Evolutionary conservation across 2,797 vertebrate genomes (phyloP), one percentile per base, ranked within the genome.

Genomic region (Macroramphosus scolopax): DNA sequence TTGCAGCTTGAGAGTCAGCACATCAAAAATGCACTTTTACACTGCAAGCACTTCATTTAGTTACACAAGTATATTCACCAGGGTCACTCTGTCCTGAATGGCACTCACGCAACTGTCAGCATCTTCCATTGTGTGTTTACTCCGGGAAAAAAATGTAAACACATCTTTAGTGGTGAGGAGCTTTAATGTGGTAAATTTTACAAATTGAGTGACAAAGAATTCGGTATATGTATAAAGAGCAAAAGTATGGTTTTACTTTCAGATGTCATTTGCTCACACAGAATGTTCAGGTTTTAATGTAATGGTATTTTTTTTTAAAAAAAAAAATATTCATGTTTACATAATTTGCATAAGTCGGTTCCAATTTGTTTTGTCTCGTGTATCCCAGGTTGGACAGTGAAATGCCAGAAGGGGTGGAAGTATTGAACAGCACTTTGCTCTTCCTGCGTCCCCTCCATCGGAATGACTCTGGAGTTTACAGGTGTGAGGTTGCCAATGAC

Each of bases 401-500:
- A 6, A 95, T 96, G 94, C 94, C 94, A 45, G 90, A 92, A 34
- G 95, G 94, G 10, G 86, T 94, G 75, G 78, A 93, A 57, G 72
- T 92, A 74, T 77, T 92, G 62, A 97, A 98, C 81, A 93, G 91
- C 82, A 94, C 95, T 48, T 85, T 99, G 80, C 90, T 92, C 71
- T 98, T 99, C 88, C 91, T 84, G 68, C 87, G 90, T 51, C 93
- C 97, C 7, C 77, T 99, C 79, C 92, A 92, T 63, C 91, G 91
- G 46, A 98, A 98, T 72, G 94, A 97, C 84, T 94, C 92, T 26
- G 97, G 97, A 17, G 93, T 94, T 78, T 99, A 99, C 2, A 73
- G 94, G 73, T 99, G 97, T 72, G 94, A 93, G 81, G 96, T 94
- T 71, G 91, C 91, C 61, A 99, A 99, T 76, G 88, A 93, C 50